Evolutionary conservation across 2,888 invertebrate species (phyloP), one percentile per base, ranked within the genome.

Genomic region (Pseudococcus jackbeardsleyi): DNA sequence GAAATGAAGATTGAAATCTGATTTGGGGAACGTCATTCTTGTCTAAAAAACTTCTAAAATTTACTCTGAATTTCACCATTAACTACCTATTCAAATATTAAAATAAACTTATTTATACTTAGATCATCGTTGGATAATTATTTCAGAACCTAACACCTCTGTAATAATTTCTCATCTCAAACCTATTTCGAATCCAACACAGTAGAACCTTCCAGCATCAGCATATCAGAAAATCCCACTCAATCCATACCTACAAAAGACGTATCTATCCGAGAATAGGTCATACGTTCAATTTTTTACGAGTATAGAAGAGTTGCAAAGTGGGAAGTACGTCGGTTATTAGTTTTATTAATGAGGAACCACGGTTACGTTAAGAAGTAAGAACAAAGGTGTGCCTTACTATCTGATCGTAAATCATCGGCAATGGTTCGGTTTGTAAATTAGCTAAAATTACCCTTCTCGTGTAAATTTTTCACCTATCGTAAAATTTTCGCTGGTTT

Each of bases 261-360:
- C 33, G 5, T 33, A 72, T 15, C 68, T 72, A 0, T 17, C 0
- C 17, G 17, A 72, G 72, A 33, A 33, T 72, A 72, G 72, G 72
- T 72, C 72, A 72, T 33, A 17, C 33, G 26, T 39, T 72, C 33
- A 72, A 72, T 72, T 72, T 72, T 72, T 72, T 33, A 72, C 15
- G 22, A 54, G n/a, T 64, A 64, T 68, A 0, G 22, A 26, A 7
- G 15, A 4, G 33, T 72, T 33, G 15, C 33, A 0, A 26, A 33
- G 72, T 72, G 72, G 72, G 72, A 72, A 72, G 72, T 33, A 72
- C 33, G 33, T 15, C 22, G 6, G 33, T 72, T 72, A 72, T 72
- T 72, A 72, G 26, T 33, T 72, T 72, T 72, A 72, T 72, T 72
- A 72, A 72, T 72, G 72, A 72, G 33, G 33, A 33, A 72, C 72